phyloP scores from a whole-genome alignment of 2,888 invertebrate species.

The Monochamus alternatus region DNA sequence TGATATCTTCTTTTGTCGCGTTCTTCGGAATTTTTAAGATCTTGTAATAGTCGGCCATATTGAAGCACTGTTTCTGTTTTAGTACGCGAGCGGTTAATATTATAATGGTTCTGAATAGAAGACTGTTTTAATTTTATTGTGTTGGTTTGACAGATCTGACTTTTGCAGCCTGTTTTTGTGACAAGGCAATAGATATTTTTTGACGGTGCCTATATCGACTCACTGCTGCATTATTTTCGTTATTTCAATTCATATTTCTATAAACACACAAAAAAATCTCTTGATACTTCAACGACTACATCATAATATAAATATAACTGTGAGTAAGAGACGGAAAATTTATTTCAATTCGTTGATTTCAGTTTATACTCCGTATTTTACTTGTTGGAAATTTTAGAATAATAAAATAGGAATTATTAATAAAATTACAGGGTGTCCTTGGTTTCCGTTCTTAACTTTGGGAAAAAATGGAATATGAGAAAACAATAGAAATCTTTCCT shows the following conservation, averaged over 20 bases:
- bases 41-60: constrained; percentile 49
- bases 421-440: not conserved
- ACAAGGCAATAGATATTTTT: not conserved
- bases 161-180: constrained; percentile 18
- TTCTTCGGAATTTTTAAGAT: constrained; percentile 42
- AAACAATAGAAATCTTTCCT: no score
- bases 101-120: not conserved
- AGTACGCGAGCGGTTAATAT: not conserved
- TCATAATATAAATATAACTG: not conserved
- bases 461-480: no score
- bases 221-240: no score
- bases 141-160: constrained; percentile 23
- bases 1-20: constrained; percentile 46
- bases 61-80: not conserved
- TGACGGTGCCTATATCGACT: not conserved
- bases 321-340: not conserved
- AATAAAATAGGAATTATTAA: not conserved
- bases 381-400: constrained; percentile 1
- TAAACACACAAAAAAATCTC: no score
- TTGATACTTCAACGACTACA: no score
- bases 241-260: no score
- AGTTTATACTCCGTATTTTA: not conserved
- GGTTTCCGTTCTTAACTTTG: no score
- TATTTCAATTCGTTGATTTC: not conserved
- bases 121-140: constrained; percentile 20